Percentiles rank a stretch among this genome's conserved stretches.
Conservation (phyloP, 2,797 vertebrate genomes). For the Intellagama lesueurii region DNA sequence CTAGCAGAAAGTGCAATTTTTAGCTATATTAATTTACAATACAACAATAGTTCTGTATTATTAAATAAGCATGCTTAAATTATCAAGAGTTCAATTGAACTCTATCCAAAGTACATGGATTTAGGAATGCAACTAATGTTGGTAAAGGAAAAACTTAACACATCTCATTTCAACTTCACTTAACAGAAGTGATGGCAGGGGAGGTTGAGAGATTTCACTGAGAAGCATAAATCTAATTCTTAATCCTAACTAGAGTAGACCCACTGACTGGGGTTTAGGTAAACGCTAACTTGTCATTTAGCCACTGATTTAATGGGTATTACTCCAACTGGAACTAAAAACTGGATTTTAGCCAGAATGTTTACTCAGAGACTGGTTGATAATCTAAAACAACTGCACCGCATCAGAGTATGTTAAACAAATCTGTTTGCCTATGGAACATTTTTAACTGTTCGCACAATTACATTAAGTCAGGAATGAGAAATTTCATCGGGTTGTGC, state of each 20-base stretch:
- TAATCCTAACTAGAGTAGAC: too few species aligned
- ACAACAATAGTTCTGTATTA: background rate
- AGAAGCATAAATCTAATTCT: too few species aligned
- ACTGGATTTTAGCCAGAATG: background rate
- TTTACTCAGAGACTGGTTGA: background rate
- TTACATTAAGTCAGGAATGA: background rate
- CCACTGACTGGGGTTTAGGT: too few species aligned
- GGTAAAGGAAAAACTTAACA: background rate
- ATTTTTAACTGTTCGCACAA: background rate
- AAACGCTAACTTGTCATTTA: too few species aligned
- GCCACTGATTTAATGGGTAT: too few species aligned
- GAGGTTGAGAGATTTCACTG: too few species aligned
- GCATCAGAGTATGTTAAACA: background rate
- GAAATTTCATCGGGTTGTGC: too few species aligned
- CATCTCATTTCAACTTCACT: background rate
- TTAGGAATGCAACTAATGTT: background rate
- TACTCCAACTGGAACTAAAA: too few species aligned
- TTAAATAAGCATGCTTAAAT: background rate
- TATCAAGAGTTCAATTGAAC: background rate
- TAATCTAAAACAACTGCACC: background rate
- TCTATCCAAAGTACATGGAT: background rate
- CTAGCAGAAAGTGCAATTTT: background rate
- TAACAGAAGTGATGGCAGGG: background rate
- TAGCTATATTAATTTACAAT: constrained; percentile 2
- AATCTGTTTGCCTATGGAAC: too few species aligned